phyloP scores from a whole-genome alignment of 2,797 vertebrate species.

The Margarornis squamiger region DNA sequence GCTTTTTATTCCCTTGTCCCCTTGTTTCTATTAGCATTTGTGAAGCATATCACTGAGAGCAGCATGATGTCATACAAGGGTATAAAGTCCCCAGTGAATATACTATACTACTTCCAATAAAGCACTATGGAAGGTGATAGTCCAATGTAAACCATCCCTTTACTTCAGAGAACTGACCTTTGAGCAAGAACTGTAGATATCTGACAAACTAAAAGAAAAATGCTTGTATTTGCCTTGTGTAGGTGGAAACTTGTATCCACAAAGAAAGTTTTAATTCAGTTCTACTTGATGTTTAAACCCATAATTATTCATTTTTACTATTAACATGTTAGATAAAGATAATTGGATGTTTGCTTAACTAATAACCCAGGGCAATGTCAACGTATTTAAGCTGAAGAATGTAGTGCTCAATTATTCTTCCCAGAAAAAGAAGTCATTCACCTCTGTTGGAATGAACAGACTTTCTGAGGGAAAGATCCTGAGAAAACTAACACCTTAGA shows the following conservation, averaged over 20 bases:
- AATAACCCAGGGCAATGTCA: not conserved
- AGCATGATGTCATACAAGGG: not conserved
- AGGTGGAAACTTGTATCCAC: not conserved
- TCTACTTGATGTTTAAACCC: not conserved
- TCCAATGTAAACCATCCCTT: not conserved
- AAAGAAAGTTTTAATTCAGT: not conserved
- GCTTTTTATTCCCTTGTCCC: not conserved
- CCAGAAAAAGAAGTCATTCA: not conserved
- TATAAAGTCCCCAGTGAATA: not conserved
- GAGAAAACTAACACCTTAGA: not conserved
- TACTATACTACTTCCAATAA: not conserved
- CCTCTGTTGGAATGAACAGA: not conserved
- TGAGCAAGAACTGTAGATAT: not conserved
- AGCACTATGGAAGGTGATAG: not conserved
- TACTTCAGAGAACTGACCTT: not conserved
- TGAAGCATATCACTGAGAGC: not conserved
- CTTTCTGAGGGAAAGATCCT: not conserved
- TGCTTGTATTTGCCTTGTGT: not conserved
- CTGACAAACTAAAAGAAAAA: not conserved
- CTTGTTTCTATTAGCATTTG: not conserved
- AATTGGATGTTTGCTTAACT: not conserved
- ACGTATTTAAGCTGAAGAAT: not conserved
- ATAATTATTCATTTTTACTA: constrained; percentile 1
- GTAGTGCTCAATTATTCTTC: not conserved
- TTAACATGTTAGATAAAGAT: not conserved